Conservation (phyloP, 2,113 vertebrate genomes). For the Melospiza georgiana region DNA sequence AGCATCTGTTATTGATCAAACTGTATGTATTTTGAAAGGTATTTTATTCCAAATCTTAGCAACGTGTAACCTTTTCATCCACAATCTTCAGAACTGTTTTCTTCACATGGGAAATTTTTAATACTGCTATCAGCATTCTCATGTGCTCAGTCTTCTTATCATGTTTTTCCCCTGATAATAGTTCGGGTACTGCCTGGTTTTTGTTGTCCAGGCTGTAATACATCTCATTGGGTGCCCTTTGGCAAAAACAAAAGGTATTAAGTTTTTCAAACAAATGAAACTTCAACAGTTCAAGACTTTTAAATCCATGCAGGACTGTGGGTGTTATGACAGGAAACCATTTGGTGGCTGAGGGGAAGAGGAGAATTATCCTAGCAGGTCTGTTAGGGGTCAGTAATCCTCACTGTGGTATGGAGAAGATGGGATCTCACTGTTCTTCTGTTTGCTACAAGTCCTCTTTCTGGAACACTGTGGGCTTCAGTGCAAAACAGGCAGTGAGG, state of each 20-base stretch:
- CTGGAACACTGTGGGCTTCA: background rate
- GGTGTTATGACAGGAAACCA: fast-evolving
- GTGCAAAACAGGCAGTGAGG: background rate
- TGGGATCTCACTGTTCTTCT: background rate
- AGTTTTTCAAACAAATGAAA: background rate
- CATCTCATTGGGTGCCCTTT: background rate
- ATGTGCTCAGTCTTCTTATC: background rate
- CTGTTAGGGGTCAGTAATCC: background rate
- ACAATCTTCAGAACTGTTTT: background rate
- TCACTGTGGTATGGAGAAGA: background rate
- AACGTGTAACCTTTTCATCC: background rate
- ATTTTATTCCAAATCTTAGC: background rate
- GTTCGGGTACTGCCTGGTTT: background rate
- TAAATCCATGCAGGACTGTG: background rate
- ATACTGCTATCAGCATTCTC: background rate
- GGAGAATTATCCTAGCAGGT: background rate
- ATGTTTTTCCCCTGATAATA: background rate
- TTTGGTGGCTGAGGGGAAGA: background rate
- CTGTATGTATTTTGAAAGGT: background rate
- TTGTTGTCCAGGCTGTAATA: background rate
- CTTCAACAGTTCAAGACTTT: background rate
- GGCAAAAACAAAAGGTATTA: background rate
- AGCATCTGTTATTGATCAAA: background rate
- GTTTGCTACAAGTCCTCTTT: background rate
- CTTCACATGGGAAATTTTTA: background rate